Evolutionary conservation across 2,113 vertebrate genomes (phyloP).

Genomic region (Corythoichthys intestinalis): DNA sequence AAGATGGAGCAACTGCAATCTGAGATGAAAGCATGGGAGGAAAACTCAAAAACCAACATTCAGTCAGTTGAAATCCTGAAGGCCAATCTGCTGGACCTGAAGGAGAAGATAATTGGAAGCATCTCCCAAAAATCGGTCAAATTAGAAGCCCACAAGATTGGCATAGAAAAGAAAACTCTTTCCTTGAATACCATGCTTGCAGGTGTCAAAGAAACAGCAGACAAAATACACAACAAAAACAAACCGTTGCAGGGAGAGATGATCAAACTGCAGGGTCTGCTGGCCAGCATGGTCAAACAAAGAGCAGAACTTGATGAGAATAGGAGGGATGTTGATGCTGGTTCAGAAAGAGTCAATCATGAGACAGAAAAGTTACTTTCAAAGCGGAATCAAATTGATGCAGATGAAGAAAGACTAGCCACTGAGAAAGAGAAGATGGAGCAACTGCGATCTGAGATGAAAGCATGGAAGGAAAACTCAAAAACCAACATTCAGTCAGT

Average conservation of each 20-base stretch:
- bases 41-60: too few species aligned
- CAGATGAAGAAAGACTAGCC: too few species aligned
- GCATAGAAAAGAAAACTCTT: neutral
- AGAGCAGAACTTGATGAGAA: neutral
- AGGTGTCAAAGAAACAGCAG: neutral
- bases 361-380: too few species aligned
- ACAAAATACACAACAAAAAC: neutral
- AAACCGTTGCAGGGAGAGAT: neutral
- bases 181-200: neutral
- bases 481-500: too few species aligned
- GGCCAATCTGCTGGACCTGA: too few species aligned
- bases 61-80: too few species aligned
- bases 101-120: too few species aligned
- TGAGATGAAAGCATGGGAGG: too few species aligned
- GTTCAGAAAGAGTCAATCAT: too few species aligned
- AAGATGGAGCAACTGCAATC: too few species aligned
- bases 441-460: neutral
- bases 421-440: neutral
- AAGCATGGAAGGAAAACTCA: neutral
- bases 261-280: neutral
- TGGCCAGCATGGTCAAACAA: neutral
- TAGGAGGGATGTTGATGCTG: too few species aligned
- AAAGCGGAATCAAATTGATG: too few species aligned
- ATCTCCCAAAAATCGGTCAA: neutral
- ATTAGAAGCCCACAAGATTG: neutral